Conservation (phyloP, 1,140 invertebrate genomes). For the Trachymyrmex septentrionalis region DNA sequence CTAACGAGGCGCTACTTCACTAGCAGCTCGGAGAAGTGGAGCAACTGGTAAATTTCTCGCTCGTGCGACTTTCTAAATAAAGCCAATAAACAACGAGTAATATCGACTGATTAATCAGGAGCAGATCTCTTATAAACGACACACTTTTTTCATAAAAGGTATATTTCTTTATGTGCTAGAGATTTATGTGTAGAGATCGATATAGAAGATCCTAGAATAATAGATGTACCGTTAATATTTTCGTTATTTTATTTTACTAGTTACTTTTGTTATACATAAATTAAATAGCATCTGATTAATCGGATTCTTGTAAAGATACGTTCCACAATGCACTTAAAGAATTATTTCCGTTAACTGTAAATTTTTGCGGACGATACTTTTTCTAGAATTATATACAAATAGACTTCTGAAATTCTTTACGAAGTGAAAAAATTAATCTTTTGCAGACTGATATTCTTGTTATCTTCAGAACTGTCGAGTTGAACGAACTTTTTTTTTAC, state of each 20-base stretch:
- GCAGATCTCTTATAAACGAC: conserved; percentile 17
- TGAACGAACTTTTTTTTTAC: background rate
- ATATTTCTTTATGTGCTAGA: background rate
- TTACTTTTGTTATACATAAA: background rate
- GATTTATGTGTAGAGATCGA: background rate
- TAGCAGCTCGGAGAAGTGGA: conserved; percentile 46
- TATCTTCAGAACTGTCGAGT: background rate
- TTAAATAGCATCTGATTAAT: background rate
- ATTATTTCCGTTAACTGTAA: background rate
- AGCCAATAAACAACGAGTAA: conserved; percentile 62
- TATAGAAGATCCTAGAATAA: background rate
- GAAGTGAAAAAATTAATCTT: background rate
- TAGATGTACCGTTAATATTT: background rate
- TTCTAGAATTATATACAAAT: background rate
- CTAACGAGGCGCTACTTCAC: conserved; percentile 75
- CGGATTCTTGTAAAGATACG: background rate
- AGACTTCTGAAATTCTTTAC: background rate
- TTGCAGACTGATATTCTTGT: conserved; percentile 3
- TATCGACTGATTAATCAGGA: conserved; percentile 63
- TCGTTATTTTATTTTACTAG: background rate
- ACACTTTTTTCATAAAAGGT: background rate
- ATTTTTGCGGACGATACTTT: background rate
- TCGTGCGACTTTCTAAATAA: conserved; percentile 68
- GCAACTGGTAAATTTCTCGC: conserved; percentile 74
- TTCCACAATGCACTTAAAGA: background rate